A percentile compares a stretch with the other conserved stretches of the same genome.
Conservation (phyloP, 1,140 invertebrate genomes). For the Anastrepha obliqua region DNA sequence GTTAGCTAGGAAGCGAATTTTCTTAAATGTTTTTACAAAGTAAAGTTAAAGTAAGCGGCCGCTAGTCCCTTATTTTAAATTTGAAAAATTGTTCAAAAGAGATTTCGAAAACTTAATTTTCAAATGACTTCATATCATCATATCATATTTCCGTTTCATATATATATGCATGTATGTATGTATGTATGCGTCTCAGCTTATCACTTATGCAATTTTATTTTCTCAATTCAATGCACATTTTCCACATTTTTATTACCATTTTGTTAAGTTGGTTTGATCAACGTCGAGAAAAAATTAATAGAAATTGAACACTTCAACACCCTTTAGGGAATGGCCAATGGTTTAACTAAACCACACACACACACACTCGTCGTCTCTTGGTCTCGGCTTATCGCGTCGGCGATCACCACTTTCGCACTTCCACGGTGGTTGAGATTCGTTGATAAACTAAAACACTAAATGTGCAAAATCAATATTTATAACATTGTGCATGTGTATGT, state of each 20-base stretch:
- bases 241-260: conserved; percentile 34
- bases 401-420: conserved; percentile 53
- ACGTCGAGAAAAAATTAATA: not conserved
- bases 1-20: too few species aligned
- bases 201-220: too few species aligned
- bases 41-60: too few species aligned
- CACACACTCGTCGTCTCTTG: not conserved
- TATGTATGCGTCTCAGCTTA: too few species aligned
- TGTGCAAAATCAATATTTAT: conserved; percentile 58
- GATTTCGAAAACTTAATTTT: too few species aligned
- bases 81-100: too few species aligned
- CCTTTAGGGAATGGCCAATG: not conserved
- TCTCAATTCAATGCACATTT: not conserved
- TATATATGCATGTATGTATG: too few species aligned
- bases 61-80: too few species aligned
- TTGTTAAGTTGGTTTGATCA: not conserved
- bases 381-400: not conserved
- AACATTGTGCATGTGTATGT: conserved; percentile 53
- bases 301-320: conserved; percentile 11
- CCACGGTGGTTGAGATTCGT: conserved; percentile 57
- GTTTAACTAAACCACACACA: not conserved
- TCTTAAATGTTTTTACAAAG: too few species aligned
- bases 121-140: too few species aligned
- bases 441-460: conserved; percentile 58
- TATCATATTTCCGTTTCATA: too few species aligned